Evolutionary conservation across 2,888 invertebrate species (phyloP), one percentile per base, ranked within the genome.

Genomic region (Drosophila nigritarsus): DNA sequence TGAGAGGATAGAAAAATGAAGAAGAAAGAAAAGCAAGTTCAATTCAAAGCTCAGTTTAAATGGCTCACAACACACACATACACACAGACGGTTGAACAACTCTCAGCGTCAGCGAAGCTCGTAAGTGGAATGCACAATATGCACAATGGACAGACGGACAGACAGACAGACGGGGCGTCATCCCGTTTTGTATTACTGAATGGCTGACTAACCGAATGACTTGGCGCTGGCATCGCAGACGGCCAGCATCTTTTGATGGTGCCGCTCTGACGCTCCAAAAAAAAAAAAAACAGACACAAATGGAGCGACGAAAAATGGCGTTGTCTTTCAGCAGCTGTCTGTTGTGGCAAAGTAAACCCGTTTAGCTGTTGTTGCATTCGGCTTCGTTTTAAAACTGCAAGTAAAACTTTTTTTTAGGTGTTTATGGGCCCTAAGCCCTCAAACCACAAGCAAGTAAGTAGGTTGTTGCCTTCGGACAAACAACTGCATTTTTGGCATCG

Each of bases 401-500:
- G 86, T 82, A 83, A 80, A 75, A 82, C 87, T 85, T 85, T 89
- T 80, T 84, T 85, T 87, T 77, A 85, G 79, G 80, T 82, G 78
- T 80, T 85, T 82, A 85, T 80, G 74, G 60, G 61, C 71, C 42
- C 51, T 5, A 24, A 34, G 8, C 20, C 45, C 27, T n/a, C 15
- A 11, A 34, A 42, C 34, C 32, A 8, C n/a, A n/a, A 38, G 32
- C 45, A 55, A 59, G 72, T 89, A 80, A 84, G 79, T 89, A 83
- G 83, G 81, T 86, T 83, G 68, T 56, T 75, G 59, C 62, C 79
- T 65, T 49, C 73, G 73, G 67, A 66, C 79, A 75, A 79, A 73
- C 20, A 74, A 66, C 59, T 75, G 75, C 59, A 56, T 70, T 78
- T 80, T 76, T 89, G 87, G 89, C 79, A 89, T 87, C 81, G 84